phyloP scores from a whole-genome alignment of 2,113 vertebrate species.

The Uropsilus gracilis region DNA sequence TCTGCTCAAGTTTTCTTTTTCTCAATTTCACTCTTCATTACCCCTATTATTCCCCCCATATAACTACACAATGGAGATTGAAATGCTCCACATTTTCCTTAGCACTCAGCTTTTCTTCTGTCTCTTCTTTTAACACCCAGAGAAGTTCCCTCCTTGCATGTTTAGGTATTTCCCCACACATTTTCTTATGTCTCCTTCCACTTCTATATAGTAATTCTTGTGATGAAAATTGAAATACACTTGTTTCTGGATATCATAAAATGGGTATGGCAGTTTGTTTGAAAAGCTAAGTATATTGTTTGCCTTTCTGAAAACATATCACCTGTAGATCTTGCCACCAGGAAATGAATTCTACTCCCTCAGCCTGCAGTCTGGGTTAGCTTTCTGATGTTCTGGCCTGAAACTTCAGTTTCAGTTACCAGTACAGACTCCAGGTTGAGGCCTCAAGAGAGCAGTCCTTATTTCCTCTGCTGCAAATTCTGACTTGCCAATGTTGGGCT shows the following conservation, averaged over 20 bases:
- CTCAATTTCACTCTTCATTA: slow-evolving; percentile 65
- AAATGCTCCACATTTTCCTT: not conserved
- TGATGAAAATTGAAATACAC: not conserved
- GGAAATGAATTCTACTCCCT: not conserved
- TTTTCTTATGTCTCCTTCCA: slow-evolving; percentile 27
- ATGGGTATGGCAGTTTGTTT: not conserved
- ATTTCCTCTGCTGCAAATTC: not conserved
- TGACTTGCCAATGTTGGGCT: not conserved
- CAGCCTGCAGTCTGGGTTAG: not conserved
- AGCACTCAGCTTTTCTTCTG: slow-evolving; percentile 1
- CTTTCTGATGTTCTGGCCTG: not conserved
- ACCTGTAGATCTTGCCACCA: not conserved
- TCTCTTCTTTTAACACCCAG: not conserved
- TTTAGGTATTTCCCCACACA: slow-evolving; percentile 4
- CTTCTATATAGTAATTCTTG: not conserved
- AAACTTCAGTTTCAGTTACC: too few relatives aligned
- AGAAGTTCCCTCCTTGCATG: not conserved
- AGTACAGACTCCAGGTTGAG: not conserved
- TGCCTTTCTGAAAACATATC: not conserved
- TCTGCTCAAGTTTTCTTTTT: slow-evolving; percentile 59
- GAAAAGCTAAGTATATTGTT: not conserved
- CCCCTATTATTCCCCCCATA: not conserved
- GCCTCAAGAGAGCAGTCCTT: not conserved
- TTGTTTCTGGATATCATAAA: slow-evolving; percentile 31
- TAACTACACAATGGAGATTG: not conserved